Percentiles rank a stretch among this genome's conserved stretches.
These are phyloP conservation scores for Terebella lapidaria DNA, from an alignment of 2,888 invertebrate species.

Conservation along the genomic window DNA sequence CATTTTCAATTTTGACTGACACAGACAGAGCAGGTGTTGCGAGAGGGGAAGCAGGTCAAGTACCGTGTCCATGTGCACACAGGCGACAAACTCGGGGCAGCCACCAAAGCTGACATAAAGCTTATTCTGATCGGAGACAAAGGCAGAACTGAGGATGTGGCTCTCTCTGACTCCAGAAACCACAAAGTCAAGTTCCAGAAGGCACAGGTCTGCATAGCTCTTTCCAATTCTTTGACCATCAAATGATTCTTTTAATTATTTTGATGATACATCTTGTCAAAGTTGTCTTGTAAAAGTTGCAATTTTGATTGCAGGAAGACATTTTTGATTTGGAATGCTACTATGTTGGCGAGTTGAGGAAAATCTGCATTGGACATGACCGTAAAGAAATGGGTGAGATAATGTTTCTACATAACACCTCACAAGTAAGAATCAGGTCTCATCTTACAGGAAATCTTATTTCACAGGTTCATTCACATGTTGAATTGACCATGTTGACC, in stretches of 20 bases:
- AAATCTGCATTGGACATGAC: conserved; percentile 48
- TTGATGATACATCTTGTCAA: too few species aligned
- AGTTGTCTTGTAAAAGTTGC: too few species aligned
- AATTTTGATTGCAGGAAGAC: too few species aligned
- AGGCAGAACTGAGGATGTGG: conserved; percentile 41
- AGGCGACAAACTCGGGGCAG: conserved; percentile 41
- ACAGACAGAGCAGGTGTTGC: conserved; percentile 5
- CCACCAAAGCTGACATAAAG: conserved; percentile 44
- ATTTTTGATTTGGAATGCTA: conserved; percentile 38
- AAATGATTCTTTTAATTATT: too few species aligned
- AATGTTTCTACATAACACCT: too few species aligned
- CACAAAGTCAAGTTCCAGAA: conserved; percentile 48
- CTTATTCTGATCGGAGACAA: conserved; percentile 45
- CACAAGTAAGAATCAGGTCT: too few species aligned
- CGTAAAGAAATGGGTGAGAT: conserved; percentile 43
- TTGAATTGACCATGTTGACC: too few species aligned
- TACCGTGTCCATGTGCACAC: conserved; percentile 44
- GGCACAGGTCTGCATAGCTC: conserved; percentile 35
- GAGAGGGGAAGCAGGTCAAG: conserved; percentile 25
- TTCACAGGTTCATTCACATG: too few species aligned
- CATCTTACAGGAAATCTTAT: too few species aligned
- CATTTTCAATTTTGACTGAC: too few species aligned
- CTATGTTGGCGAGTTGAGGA: conserved; percentile 42
- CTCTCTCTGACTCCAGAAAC: conserved; percentile 35
- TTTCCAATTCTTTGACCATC: too few species aligned